Conservation (phyloP, 2,888 invertebrate species). For the Napeogenes sylphis region DNA sequence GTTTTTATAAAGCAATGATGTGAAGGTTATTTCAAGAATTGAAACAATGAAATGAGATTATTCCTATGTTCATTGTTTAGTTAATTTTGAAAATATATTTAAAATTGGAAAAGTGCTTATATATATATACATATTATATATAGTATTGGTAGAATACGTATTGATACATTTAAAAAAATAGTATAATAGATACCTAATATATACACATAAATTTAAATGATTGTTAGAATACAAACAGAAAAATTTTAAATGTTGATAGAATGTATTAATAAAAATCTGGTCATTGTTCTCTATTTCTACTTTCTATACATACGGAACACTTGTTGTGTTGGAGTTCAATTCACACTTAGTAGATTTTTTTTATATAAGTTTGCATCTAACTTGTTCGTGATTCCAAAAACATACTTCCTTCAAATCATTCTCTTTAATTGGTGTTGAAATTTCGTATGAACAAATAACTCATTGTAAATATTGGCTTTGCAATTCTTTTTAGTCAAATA, state of each 20-base stretch:
- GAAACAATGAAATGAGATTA: constrained; percentile 16
- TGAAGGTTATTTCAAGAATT: constrained; percentile 31
- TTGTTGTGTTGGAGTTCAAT: not conserved
- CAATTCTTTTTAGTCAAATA: not conserved
- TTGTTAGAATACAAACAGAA: too few species aligned
- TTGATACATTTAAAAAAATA: too few species aligned
- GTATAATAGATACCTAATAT: not conserved
- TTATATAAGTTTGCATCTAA: not conserved
- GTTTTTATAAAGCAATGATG: constrained; percentile 32
- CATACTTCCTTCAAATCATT: constrained; percentile 1
- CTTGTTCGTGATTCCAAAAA: not conserved
- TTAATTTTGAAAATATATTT: not conserved
- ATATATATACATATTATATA: too few species aligned
- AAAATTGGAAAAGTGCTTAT: not conserved
- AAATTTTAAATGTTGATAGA: too few species aligned
- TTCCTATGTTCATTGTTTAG: too few species aligned
- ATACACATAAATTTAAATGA: too few species aligned
- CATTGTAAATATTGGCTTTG: not conserved
- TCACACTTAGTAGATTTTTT: constrained; percentile 2
- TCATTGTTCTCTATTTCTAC: too few species aligned
- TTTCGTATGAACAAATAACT: not conserved
- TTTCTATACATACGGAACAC: not conserved
- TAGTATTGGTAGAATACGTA: not conserved
- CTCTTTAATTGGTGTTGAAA: constrained; percentile 1
- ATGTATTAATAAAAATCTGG: too few species aligned